A percentile compares a stretch with the other conserved stretches of the same genome.
Evolutionary conservation across 2,888 invertebrate species (phyloP).

Genomic region (Troides oblongomaculatus): DNA sequence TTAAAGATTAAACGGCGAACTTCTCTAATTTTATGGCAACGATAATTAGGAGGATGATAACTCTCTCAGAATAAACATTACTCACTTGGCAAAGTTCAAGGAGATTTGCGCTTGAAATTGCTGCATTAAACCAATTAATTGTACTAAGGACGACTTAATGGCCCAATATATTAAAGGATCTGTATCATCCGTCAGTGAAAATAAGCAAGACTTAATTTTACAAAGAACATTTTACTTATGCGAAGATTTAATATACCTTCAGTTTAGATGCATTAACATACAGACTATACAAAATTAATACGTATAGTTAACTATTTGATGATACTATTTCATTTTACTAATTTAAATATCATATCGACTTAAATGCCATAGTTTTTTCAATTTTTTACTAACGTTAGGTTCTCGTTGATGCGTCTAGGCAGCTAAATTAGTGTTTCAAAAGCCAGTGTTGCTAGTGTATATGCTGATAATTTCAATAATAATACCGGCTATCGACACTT

Average conservation of each 20-base stretch:
- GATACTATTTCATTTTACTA: too few species aligned
- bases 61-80: slow-evolving; percentile 73
- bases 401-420: too few species aligned
- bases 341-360: too few species aligned
- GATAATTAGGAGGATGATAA: slow-evolving; percentile 70
- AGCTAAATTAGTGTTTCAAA: too few species aligned
- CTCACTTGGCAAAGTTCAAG: slow-evolving; percentile 65
- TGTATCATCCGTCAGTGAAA: slow-evolving; percentile 47
- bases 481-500: too few species aligned
- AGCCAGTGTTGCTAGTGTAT: too few species aligned
- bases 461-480: too few species aligned
- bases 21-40: slow-evolving; percentile 66
- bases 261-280: slow-evolving; percentile 4
- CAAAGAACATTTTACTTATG: slow-evolving; percentile 27
- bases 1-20: slow-evolving; percentile 51
- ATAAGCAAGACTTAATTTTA: slow-evolving; percentile 36
- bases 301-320: too few species aligned
- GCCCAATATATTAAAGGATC: slow-evolving; percentile 61
- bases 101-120: slow-evolving; percentile 73
- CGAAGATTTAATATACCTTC: slow-evolving; percentile 27
- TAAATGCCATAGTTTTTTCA: too few species aligned
- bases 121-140: slow-evolving; percentile 79
- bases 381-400: too few species aligned
- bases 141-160: slow-evolving; percentile 68
- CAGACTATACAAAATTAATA: slow-evolving; percentile 22